These are phyloP conservation scores for Pollimyrus isidori DNA, from an alignment of 2,113 vertebrate genomes.

Conservation along the genomic window DNA sequence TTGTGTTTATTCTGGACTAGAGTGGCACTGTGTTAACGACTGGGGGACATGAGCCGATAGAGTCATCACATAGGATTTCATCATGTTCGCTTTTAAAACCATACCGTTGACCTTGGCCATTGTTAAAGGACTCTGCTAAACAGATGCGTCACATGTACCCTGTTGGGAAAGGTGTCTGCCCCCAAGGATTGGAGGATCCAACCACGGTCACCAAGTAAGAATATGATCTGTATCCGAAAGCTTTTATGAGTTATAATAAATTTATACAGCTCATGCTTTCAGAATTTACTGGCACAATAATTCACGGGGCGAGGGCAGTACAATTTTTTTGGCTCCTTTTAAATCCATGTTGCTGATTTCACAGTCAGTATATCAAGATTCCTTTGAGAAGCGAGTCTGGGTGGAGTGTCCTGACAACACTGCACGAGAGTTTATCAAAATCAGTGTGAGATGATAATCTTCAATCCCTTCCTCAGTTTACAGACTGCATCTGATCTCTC, in stretches of 20 bases:
- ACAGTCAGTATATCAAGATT: constrained; percentile 52
- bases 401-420: constrained; percentile 40
- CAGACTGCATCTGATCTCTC: neutral
- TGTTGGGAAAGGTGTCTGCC: constrained; percentile 23
- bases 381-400: constrained; percentile 45
- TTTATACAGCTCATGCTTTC: constrained; percentile 49
- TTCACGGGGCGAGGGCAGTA: constrained; percentile 46
- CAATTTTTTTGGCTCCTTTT: constrained; percentile 35
- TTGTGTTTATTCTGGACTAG: neutral
- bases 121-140: neutral
- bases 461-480: neutral
- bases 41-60: neutral
- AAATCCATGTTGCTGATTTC: constrained; percentile 46
- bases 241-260: constrained; percentile 48
- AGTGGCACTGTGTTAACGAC: neutral
- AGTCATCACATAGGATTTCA: neutral
- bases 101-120: neutral
- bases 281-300: constrained; percentile 57
- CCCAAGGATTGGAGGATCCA: constrained; percentile 27
- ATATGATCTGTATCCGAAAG: constrained; percentile 61
- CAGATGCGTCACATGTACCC: neutral
- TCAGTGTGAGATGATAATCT: neutral
- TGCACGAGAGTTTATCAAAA: neutral
- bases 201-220: constrained; percentile 43
- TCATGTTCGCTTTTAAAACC: neutral